Conservation (phyloP, 2,797 vertebrate genomes). For the Gallinago solitaria region DNA sequence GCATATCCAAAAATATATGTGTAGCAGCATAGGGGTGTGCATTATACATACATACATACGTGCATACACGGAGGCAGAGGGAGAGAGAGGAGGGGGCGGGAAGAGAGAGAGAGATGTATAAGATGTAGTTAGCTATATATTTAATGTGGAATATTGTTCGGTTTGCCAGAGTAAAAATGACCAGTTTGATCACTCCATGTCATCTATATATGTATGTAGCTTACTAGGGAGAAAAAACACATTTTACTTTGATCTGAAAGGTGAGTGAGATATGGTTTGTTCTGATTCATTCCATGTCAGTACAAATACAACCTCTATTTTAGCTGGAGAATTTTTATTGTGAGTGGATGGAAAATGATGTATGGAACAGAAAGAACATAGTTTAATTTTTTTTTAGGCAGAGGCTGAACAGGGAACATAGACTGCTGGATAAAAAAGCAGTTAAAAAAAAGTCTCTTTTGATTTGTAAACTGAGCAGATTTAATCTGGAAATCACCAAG, state of each 20-base stretch:
- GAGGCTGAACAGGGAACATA: not conserved
- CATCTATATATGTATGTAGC: not conserved
- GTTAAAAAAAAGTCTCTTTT: constrained; percentile 17
- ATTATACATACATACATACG: not conserved
- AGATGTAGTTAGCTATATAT: not conserved
- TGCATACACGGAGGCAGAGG: not conserved
- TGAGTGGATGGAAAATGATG: constrained; percentile 11
- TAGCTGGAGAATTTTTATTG: constrained; percentile 5
- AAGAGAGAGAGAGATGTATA: not conserved
- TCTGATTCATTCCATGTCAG: not conserved
- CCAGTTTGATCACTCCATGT: not conserved
- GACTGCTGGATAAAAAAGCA: constrained; percentile 17
- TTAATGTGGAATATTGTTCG: not conserved
- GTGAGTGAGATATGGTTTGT: not conserved
- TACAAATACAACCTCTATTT: constrained; percentile 35
- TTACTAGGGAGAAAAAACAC: not conserved
- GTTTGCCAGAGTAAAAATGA: not conserved
- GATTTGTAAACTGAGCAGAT: constrained; percentile 61
- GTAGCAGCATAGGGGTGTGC: not conserved
- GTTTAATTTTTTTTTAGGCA: not conserved
- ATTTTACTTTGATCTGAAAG: not conserved
- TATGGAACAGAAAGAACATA: not conserved
- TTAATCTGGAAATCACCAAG: constrained; percentile 71
- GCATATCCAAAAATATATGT: not conserved
- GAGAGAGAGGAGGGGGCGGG: not conserved